Conservation (phyloP, 2,797 vertebrate genomes). For the Myotis myotis region DNA sequence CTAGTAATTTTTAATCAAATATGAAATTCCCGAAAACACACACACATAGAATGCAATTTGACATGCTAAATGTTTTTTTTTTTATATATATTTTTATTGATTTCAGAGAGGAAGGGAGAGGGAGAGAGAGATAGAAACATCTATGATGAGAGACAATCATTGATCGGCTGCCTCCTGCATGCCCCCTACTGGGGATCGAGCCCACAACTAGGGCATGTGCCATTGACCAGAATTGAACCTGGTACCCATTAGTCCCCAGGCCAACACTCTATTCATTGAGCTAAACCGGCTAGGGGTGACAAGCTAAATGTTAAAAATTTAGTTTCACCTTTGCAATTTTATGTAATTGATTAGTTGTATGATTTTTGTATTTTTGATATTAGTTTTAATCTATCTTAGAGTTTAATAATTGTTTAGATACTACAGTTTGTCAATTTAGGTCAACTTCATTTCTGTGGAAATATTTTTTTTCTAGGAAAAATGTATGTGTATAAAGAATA, state of each 20-base stretch:
- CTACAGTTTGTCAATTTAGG: background rate
- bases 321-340: conserved; percentile 20
- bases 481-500: background rate
- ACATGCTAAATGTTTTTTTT: background rate
- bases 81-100: too few species aligned
- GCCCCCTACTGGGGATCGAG: too few species aligned
- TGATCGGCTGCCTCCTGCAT: too few species aligned
- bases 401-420: background rate
- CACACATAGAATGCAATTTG: background rate
- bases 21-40: background rate
- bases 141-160: too few species aligned
- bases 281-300: background rate
- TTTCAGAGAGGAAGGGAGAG: too few species aligned
- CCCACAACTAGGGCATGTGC: too few species aligned
- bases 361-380: conserved; percentile 1
- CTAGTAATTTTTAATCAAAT: background rate
- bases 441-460: background rate
- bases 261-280: too few species aligned
- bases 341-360: background rate
- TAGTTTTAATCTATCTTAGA: conserved; percentile 33
- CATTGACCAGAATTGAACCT: too few species aligned
- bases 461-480: background rate
- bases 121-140: too few species aligned
- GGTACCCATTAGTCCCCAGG: too few species aligned
- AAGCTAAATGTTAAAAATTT: background rate